Percentiles rank a stretch among this genome's conserved stretches.
Evolutionary conservation across 2,113 vertebrate species (phyloP).

Genomic region (Otus sunia): DNA sequence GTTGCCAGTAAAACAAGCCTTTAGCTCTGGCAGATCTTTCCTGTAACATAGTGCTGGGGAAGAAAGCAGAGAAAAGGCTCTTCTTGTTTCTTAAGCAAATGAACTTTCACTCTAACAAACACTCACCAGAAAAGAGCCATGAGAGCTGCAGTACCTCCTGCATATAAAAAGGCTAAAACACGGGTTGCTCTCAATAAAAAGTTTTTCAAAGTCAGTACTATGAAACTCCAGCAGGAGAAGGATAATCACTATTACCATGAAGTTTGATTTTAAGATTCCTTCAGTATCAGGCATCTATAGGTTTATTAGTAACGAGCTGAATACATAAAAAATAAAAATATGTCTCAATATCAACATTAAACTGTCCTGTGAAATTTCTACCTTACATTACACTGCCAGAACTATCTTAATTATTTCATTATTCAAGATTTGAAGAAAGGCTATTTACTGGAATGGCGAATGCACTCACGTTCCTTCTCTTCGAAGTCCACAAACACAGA

Average conservation of each 20-base stretch:
- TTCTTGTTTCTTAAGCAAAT: neutral
- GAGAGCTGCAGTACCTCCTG: neutral
- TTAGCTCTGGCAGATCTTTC: neutral
- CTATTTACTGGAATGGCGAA: neutral
- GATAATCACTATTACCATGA: neutral
- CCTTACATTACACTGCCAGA: neutral
- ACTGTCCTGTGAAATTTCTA: neutral
- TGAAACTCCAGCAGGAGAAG: neutral
- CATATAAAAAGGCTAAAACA: neutral
- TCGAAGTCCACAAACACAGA: neutral
- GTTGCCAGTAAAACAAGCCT: neutral
- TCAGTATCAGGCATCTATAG: neutral
- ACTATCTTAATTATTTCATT: neutral
- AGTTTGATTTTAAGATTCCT: neutral
- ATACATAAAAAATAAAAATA: neutral
- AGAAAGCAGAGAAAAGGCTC: neutral
- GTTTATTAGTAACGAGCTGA: neutral
- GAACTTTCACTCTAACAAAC: neutral
- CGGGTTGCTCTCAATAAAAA: neutral
- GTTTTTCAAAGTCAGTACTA: neutral
- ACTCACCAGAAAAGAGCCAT: neutral
- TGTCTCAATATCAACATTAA: neutral
- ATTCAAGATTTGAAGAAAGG: neutral
- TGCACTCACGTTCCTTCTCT: neutral
- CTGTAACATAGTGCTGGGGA: fast-evolving